phyloP scores from a whole-genome alignment of 2,797 vertebrate genomes.

The Sebastes nivosus region DNA sequence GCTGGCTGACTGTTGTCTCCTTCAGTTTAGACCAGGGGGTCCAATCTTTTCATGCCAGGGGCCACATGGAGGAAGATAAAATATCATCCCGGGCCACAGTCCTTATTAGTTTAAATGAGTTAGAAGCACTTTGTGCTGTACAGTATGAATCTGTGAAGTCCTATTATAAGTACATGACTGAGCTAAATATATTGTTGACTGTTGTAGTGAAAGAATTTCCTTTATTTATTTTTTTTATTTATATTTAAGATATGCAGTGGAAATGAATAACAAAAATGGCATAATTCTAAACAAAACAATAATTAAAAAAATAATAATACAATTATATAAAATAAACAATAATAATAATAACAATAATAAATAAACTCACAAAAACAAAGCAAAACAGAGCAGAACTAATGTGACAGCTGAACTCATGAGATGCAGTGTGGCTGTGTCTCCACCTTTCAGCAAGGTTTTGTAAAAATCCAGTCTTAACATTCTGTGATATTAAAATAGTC shows the following conservation, averaged over 20 bases:
- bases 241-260: too few relatives aligned
- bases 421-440: background rate
- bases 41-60: background rate
- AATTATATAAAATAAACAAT: background rate
- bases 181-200: fast-evolving
- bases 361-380: fast-evolving
- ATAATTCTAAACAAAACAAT: background rate
- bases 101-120: too few relatives aligned
- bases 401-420: too few relatives aligned
- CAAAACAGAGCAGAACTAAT: background rate
- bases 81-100: background rate
- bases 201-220: too few relatives aligned
- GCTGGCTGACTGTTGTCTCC: background rate
- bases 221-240: too few relatives aligned
- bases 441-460: background rate
- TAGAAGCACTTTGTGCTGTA: too few relatives aligned
- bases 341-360: background rate
- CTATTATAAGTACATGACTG: too few relatives aligned
- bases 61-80: background rate
- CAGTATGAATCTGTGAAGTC: too few relatives aligned
- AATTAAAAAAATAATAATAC: background rate
- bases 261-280: too few relatives aligned
- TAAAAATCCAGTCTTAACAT: background rate
- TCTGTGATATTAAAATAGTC: fast-evolving
- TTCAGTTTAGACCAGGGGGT: background rate